A percentile compares a stretch with the other conserved stretches of the same genome.
Conservation (phyloP, 2,888 invertebrate genomes). For the Creontiades dilutus region DNA sequence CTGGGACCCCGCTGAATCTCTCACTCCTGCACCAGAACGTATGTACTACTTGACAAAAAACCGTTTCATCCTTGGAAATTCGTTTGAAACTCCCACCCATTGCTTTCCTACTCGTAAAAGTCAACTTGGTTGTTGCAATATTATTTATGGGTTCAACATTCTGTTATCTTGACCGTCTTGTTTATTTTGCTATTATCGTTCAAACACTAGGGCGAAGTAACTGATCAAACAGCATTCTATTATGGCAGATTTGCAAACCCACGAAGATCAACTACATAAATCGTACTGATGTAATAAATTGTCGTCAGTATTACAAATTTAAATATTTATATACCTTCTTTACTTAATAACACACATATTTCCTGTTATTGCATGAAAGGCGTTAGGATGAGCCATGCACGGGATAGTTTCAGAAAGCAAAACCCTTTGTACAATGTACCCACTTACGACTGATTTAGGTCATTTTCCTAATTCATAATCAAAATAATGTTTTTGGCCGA, state of each 20-base stretch:
- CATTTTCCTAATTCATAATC: too few relatives aligned
- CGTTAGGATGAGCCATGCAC: too few relatives aligned
- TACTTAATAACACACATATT: too few relatives aligned
- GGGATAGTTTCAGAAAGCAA: too few relatives aligned
- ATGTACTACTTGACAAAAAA: not conserved
- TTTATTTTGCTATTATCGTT: not conserved
- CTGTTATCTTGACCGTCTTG: not conserved
- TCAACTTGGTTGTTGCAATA: not conserved
- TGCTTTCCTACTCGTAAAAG: not conserved
- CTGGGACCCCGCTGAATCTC: not conserved
- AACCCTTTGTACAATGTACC: too few relatives aligned
- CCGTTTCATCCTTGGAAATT: not conserved
- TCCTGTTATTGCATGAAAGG: too few relatives aligned
- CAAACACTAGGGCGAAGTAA: not conserved
- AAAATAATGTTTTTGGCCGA: too few relatives aligned
- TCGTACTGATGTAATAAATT: not conserved
- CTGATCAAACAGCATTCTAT: not conserved
- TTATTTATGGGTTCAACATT: not conserved
- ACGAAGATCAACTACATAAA: not conserved
- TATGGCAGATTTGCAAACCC: not conserved
- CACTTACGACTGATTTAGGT: too few relatives aligned
- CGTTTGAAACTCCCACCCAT: not conserved
- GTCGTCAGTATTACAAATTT: not conserved
- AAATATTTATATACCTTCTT: too few relatives aligned
- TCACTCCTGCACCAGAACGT: constrained; percentile 32